Evolutionary conservation across 1,140 invertebrate genomes (phyloP), one percentile per base, ranked within the genome.

Genomic region (Drosophila arawakana): DNA sequence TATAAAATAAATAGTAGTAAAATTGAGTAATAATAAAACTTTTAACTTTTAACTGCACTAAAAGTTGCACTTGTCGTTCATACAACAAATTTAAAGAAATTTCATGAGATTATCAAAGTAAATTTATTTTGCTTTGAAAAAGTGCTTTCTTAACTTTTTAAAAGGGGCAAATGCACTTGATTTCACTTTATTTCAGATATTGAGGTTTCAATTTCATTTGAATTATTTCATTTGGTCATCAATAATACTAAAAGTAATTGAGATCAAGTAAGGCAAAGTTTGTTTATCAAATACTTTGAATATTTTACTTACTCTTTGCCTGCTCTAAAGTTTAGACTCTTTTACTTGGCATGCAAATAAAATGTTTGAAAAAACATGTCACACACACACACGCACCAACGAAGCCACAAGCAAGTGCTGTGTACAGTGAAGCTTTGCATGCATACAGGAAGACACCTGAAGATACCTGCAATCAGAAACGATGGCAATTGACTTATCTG

Each of bases 401-500:
- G 18, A 21, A 43, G 18, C 7, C 49, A 55, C 18, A 21, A 21
- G 18, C 18, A 21, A 52, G 25, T 15, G 15, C 15, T 15, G 15
- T 15, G 15, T 15, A 15, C 15, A 15, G 15, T 9, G 5, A 25
- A 10, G 37, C 34, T 25, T 2, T 10, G 21, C 5, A 10, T 39
- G n/a, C 6, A 21, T 25, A 63, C 11, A 34, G n/a, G 37, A 30
- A 62, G 25, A 30, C 25, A 47, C n/a, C 7, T 35, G 41, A 50
- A 60, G 60, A 69, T 46, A 81, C 63, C 68, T 78, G 79, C 79
- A 85, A 86, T 79, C 79, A 73, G 65, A 79, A 73, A 60, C 76
- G 72, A 79, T 86, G 76, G 55, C 82, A 85, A 85, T 86, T 85
- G 82, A 88, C 82, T 88, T 86, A 82, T 88, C 82, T 74, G 37